Evolutionary conservation across 2,797 vertebrate genomes (phyloP).

Genomic region (Scleropages formosus): DNA sequence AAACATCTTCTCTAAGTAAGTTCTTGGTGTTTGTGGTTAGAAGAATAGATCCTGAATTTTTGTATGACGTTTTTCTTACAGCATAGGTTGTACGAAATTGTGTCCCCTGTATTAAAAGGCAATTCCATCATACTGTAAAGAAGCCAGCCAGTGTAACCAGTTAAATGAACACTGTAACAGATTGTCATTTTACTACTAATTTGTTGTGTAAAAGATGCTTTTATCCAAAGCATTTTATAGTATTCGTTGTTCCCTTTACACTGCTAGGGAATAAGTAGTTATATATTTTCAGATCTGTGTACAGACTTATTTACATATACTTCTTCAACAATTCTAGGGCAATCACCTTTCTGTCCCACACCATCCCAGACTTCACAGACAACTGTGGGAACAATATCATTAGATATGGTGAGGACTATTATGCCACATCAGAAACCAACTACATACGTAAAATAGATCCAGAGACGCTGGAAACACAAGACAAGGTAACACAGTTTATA

Average conservation of each 20-base stretch:
- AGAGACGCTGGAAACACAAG: conserved; percentile 80
- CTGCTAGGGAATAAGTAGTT: conserved; percentile 5
- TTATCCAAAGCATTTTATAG: no score
- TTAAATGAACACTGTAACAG: no score
- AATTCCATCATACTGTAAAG: no score
- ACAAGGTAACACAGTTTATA: conserved; percentile 80
- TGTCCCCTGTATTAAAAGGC: no score
- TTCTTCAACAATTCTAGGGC: conserved; percentile 64
- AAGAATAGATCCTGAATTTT: no score
- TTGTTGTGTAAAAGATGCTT: no score
- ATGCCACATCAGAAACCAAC: conserved; percentile 88
- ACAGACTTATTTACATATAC: background rate
- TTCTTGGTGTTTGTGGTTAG: background rate
- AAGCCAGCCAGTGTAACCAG: no score
- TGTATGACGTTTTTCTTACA: no score
- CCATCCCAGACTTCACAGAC: conserved; percentile 93
- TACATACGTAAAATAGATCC: conserved; percentile 90
- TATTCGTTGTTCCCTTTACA: no score
- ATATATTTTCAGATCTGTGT: background rate
- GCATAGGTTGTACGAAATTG: no score
- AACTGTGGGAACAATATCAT: conserved; percentile 91
- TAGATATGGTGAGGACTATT: conserved; percentile 83
- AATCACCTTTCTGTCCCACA: conserved; percentile 87
- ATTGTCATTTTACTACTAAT: no score
- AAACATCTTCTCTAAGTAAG: conserved; percentile 92